Evolutionary conservation across 2,797 vertebrate genomes (phyloP), one percentile per base, ranked within the genome.

Genomic region (Spatula versicolor): DNA sequence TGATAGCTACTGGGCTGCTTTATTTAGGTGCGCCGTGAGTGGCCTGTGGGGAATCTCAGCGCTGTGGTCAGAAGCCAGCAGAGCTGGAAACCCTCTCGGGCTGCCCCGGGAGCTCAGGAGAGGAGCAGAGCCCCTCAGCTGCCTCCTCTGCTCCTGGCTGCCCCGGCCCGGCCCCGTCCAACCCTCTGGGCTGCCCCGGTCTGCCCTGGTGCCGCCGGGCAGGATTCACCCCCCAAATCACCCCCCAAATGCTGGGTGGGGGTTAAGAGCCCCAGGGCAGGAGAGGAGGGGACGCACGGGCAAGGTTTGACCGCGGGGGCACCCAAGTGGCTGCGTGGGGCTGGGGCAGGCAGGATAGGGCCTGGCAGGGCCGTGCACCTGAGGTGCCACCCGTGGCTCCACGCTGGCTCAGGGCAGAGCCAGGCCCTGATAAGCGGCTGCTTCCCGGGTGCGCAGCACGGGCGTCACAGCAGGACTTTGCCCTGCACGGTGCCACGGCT

Each of bases 371-470:
- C 5, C 4, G 2, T 8, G 6, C 35, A 14, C 16, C 33, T 3
- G 2, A 7, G 8, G 39, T 37, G 19, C 3, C 4, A 20, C 2
- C 5, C 0, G 1, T 2, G 2, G 58, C 55, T 28, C 50, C 1
- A 4, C 12, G 18, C 80, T 5, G 75, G 35, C 39, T 26, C 15
- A 6, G 66, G 14, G 60, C 72, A n/a, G 64, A 39, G 23, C 10
- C 7, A 56, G 39, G 11, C 3, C 46, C 6, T 37, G 48, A 18
- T 14, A 31, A 68, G 56, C 35, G 8, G 45, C 48, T 8, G 41
- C 33, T 56, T 48, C n/a, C 31, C 31, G 72, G 46, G 50, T 4
- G 2, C 2, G 1, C 55, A 25, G n/a, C 9, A 13, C 4, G 1
- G 41, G 33, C 1, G 3, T 35, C 4, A 0, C 2, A 2, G 23